Base-by-base conservation (phyloP, 2,113 vertebrate genomes). In the Lasiurus borealis region DNA sequence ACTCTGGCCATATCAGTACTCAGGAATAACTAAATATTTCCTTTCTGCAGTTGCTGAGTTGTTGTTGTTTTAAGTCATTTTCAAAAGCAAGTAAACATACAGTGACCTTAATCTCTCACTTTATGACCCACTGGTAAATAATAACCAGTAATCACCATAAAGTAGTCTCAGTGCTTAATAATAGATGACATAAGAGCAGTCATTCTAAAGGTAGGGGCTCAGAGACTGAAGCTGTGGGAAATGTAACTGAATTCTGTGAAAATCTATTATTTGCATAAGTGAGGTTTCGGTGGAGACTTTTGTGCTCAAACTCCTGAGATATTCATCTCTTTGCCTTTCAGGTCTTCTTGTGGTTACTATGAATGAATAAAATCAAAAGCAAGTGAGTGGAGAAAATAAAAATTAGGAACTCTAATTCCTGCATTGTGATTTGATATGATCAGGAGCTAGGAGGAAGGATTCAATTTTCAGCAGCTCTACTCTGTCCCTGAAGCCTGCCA, bases 371-470 rank as follows among this genome's bases (percentile, higher is more conserved):
- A 84, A 84, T 62, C 50, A 40, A 71, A 92, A 93, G 36, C 29
- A 72, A 86, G 82, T 52, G 36, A 50, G 19, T 48, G 13, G n/a
- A 48, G 46, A 69, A 86, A 93, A 75, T 40, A 91, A 69, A 94
- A 85, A 83, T 27, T 23, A 83, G 76, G n/a, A 85, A 27, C 66
- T 40, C 44, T 14, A 34, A 29, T 13, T 71, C 18, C 46, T 9
- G 34, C 10, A 0, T 23, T 85, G 92, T 57, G 91, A 90, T 54
- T 36, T 77, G 90, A 82, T 25, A 72, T 54, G 64, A n/a, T 59
- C 40, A 0, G 72, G 77, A 46, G 66, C 46, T 25, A 8, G 76
- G 48, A 96, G 94, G 96, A 97, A 97, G 85, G 90, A 90, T 92
- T 92, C 85, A 85, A 78, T 91, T 95, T 85, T 90, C 95, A 88